Evolutionary conservation across 2,113 vertebrate genomes (phyloP), one percentile per base, ranked within the genome.

Genomic region (Balaenoptera acutorostrata): DNA sequence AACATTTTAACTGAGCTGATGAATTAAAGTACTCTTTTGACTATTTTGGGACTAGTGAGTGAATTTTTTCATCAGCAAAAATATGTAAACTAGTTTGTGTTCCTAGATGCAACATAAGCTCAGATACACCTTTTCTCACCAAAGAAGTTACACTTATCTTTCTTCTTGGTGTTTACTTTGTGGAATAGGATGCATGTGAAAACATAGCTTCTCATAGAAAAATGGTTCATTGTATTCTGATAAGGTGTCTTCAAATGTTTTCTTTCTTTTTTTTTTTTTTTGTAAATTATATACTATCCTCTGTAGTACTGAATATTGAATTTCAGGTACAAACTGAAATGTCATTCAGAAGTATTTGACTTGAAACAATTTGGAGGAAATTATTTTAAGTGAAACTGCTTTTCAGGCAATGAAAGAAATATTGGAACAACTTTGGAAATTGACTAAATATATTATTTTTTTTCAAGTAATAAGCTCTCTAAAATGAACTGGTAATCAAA

Each of bases 381-480:
- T 64, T 46, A 78, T 92, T 95, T 96, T 69, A 86, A 89, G 71
- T 89, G 74, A 93, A 96, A 82, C 66, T 93, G 33, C n/a, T 74
- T 96, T 93, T 75, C 61, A 44, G 36, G 8, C 23, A 94, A 61
- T 96, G 41, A 95, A 97, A 94, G n/a, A 96, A 97, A 59, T 61
- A 72, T 39, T 87, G 66, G 46, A 72, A 90, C 15, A 68, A 29
- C 15, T 46, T 61, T 78, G 46, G 8, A 18, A 84, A 83, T 41
- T 89, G 39, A 80, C 59, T 55, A 92, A 83, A 89, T 78, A 29
- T 49, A 75, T 33, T 77, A 90, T 85, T 95, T 85, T 93, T 94
- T 77, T 25, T 92, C 61, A 85, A 86, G 20, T 85, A 93, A 63
- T 95, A n/a, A 95, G 8, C 8, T 95, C 23, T 74, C 66, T 78